Conservation (phyloP, 2,797 vertebrate genomes). For the Threskiornis aethiopicus region DNA sequence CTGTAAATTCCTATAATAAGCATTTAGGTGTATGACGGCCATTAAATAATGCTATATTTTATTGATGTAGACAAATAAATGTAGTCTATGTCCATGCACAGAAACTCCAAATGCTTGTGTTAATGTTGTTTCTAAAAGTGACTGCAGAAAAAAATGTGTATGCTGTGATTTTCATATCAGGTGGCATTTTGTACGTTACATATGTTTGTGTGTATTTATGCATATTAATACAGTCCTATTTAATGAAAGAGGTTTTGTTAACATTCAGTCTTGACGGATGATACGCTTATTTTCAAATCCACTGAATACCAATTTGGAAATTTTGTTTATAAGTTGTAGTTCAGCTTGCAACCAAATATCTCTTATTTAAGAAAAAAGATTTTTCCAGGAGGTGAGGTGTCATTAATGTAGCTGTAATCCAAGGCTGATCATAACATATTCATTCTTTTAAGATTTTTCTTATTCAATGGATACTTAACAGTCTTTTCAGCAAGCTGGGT, state of each 20-base stretch:
- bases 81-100: background rate
- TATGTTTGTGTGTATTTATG: background rate
- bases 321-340: background rate
- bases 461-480: background rate
- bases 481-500: background rate
- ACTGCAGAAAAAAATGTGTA: background rate
- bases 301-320: background rate
- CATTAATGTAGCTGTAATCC: background rate
- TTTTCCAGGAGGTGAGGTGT: background rate
- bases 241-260: background rate
- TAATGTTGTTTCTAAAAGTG: background rate
- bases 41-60: background rate
- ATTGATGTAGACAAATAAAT: background rate
- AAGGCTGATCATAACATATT: background rate
- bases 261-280: background rate
- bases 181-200: background rate
- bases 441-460: background rate
- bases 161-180: background rate
- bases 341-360: background rate
- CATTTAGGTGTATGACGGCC: background rate
- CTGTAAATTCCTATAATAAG: background rate
- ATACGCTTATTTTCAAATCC: background rate
- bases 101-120: background rate
- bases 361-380: background rate
- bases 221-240: background rate